Evolutionary conservation across 2,113 vertebrate species (phyloP).

Genomic region (Dolichallabes microphthalmus): DNA sequence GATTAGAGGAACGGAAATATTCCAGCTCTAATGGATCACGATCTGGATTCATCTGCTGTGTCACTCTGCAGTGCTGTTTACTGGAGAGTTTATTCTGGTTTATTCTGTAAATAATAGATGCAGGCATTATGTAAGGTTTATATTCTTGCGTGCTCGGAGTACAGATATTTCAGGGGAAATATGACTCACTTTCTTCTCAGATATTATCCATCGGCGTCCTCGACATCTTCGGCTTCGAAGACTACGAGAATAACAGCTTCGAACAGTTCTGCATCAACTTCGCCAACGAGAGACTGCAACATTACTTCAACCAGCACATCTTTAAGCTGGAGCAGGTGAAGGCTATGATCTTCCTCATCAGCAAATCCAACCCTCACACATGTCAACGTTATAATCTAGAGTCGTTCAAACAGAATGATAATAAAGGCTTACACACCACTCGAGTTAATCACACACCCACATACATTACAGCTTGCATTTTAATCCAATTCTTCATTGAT

Average conservation of each 20-base stretch:
- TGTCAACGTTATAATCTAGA: conserved; percentile 15
- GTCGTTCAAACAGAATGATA: conserved; percentile 32
- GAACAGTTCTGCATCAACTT: conserved; percentile 99
- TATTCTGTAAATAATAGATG: conserved; percentile 51
- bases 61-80: conserved; percentile 23
- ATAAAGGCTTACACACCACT: background rate
- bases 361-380: conserved; percentile 7
- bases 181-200: conserved; percentile 61
- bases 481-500: background rate
- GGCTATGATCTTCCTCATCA: background rate
- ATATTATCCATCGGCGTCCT: conserved; percentile 96
- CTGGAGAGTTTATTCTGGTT: conserved; percentile 27
- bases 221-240: conserved; percentile 98
- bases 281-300: conserved; percentile 95
- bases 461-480: background rate
- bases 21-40: conserved; percentile 15
- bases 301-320: conserved; percentile 99
- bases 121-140: conserved; percentile 44
- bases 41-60: conserved; percentile 16
- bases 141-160: conserved; percentile 11
- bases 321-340: conserved; percentile 95
- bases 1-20: background rate
- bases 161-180: background rate
- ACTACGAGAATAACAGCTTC: conserved; percentile 98
- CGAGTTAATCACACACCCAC: background rate